Percentiles rank a stretch among this genome's conserved stretches.
phyloP scores from a whole-genome alignment of 2,888 invertebrate genomes.

The Xestia xanthographa region DNA sequence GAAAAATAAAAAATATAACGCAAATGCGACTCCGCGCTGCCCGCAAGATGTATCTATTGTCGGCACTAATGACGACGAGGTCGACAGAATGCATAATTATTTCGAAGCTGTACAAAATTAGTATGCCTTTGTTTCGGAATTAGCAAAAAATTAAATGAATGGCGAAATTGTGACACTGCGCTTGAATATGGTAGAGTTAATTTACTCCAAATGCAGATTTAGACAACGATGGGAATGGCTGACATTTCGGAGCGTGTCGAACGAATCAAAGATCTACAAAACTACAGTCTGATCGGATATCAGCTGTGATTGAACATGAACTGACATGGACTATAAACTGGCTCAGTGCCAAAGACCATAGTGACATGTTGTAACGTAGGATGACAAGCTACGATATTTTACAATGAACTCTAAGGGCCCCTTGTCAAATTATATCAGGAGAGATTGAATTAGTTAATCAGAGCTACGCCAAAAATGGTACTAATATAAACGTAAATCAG shows the following conservation, averaged over 20 bases:
- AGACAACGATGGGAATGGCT: slow-evolving; percentile 9
- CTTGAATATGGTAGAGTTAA: slow-evolving; percentile 15
- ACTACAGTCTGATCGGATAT: slow-evolving; percentile 68
- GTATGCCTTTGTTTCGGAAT: slow-evolving; percentile 73
- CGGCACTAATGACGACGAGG: slow-evolving; percentile 68
- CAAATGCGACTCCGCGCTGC: slow-evolving; percentile 49
- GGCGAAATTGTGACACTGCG: slow-evolving; percentile 21
- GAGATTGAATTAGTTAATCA: not conserved
- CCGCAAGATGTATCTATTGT: slow-evolving; percentile 63
- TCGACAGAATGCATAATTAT: slow-evolving; percentile 72
- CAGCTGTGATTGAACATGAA: slow-evolving; percentile 68
- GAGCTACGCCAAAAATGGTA: not conserved
- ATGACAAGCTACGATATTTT: slow-evolving; percentile 66
- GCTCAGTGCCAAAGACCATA: slow-evolving; percentile 75
- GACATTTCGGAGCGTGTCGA: slow-evolving; percentile 20
- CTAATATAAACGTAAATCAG: not conserved
- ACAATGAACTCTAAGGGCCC: slow-evolving; percentile 67
- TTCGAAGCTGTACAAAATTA: slow-evolving; percentile 70
- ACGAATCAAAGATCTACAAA: slow-evolving; percentile 51
- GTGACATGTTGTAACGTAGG: slow-evolving; percentile 78
- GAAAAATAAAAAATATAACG: slow-evolving; percentile 78
- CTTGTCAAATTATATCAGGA: slow-evolving; percentile 20
- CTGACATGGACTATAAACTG: slow-evolving; percentile 72
- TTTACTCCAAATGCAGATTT: slow-evolving; percentile 20
- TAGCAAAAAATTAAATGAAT: slow-evolving; percentile 59